Evolutionary conservation across 2,888 invertebrate species (phyloP), one percentile per base, ranked within the genome.

Genomic region (Napeogenes sylphis): DNA sequence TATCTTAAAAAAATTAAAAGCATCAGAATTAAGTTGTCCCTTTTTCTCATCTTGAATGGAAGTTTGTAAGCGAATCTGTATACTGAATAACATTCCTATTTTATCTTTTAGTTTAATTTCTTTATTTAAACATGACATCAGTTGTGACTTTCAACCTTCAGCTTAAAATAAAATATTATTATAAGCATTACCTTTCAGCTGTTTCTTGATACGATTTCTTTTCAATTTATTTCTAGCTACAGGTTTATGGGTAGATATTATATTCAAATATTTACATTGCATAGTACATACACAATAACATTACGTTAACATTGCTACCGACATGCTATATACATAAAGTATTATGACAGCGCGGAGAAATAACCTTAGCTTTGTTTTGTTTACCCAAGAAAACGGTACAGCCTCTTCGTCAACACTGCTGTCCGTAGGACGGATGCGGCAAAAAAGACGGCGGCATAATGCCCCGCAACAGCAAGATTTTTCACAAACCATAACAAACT

Each of bases 401-500:
- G 74, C 70, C 55, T 76, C 75, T 58, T 76, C 75, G 32, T 64
- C 68, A 54, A 73, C 75, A 66, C 71, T 70, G 66, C 68, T 72
- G 54, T 80, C 81, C 4, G 78, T 70, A 10, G 75, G 70, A 33
- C 73, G 75, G 35, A 73, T 68, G 64, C 85, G 83, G 73, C 87
- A 87, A 76, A 87, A 87, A 64, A 89, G 67, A 66, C 83, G 81
- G 55, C 82, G 81, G 71, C 89, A 89, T 68, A 87, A 79, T 38
- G 81, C 81, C 63, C 83, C 77, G 70, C 89, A 89, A 46, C 82
- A 78, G 71, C 87, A 87, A 73, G 62, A 56, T 21, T 53, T 56
- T 58, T 46, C 63, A 58, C 66, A 62, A 61, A 67, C 67, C 67
- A 67, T 67, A 45, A 59, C 59, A 30, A 12, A 14, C 21, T 47